Base-by-base conservation (phyloP, 2,888 invertebrate genomes). In the Neoascia interrupta region DNA sequence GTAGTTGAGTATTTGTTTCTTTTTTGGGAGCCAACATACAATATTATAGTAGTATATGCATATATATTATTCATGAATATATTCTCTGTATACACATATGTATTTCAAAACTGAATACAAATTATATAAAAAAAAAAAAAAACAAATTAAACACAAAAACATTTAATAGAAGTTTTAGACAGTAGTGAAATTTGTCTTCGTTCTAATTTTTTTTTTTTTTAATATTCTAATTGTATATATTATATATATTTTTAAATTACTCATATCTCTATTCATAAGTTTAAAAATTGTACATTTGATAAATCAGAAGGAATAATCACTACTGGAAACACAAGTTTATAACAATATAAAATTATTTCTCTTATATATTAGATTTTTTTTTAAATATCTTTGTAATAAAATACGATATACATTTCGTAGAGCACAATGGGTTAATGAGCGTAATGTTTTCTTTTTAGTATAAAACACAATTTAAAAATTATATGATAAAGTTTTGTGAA, bases 331-430 rank as follows among this genome's bases (percentile, higher is more conserved):
- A 19, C 13, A 13, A n/a, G 13, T 15, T 23, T 43, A 18, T 53
- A 53, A 45, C 53, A 66, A 26, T 45, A 54, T 54, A 54, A 47
- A 18, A 54, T 36, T 26, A 36, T 53, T 53, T 37, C 21, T 8
- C 37, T 23, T 26, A 28, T 19, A 31, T 19, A 63, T 63, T 47
- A 5, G 13, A 13, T 43, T 41, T 28, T 36, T 54, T 49, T 56
- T 37, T 4, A 31, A 51, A 41, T 58, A 31, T 63, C 43, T 45
- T 26, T 69, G 39, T 75, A 75, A 45, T 34, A 66, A 51, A 66
- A 43, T 75, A 75, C 75, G 75, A 69, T 75, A 69, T 16, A 75
- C 37, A 51, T 69, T 63, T 75, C 75, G 75, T 76, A 76, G 45
- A 76, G 76, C 76, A 76, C 76, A 76, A 76, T 45, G 58, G 63